Base-by-base conservation (phyloP, 2,113 vertebrate species). In the Phrynocephalus versicolor region DNA sequence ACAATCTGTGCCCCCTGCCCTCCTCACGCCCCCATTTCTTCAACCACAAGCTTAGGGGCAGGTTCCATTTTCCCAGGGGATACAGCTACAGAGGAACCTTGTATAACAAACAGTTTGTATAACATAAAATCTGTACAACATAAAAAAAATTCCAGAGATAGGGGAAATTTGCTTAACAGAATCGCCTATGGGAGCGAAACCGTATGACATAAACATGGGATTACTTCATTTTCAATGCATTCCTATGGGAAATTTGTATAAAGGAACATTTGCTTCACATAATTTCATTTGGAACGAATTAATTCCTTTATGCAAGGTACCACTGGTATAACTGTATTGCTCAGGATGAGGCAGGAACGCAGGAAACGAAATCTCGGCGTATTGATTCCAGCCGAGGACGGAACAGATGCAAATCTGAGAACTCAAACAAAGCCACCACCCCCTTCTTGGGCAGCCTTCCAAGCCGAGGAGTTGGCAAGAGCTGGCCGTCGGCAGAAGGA, bases 401-500 rank as follows among this genome's bases (percentile, higher is more conserved):
- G 81, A 80, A 73, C 84, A 65, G 37, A 86, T 39, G 78, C 58
- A 73, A 55, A 81, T 80, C 19, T 30, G 35, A 45, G 62, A 73
- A 80, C 39, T 62, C 12, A 16, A 85, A 62, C n/a, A 82, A 7
- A 19, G 79, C 1, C 0, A 0, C 35, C 25, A 30, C 58, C 41
- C 82, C 35, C 10, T 74, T 51, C 2, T 79, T 30, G 6, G 45
- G 70, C 60, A 39, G 14, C 82, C 37, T 65, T 85, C 76, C n/a
- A 51, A 81, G 62, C 27, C 19, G 30, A 13, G 41, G 62, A 39
- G 4, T 14, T 0, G 0, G 35, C 0, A 67, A 1, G 7, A 60
- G 25, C 2, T 25, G 1, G 2, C 1, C 70, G 85, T 37, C 9
- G 1, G 87, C 51, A 30, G 65, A 57, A 87, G 9, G 21, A 75